These are phyloP conservation scores for Halichoeres trimaculatus DNA, from an alignment of 2,113 vertebrate species.

Conservation along the genomic window DNA sequence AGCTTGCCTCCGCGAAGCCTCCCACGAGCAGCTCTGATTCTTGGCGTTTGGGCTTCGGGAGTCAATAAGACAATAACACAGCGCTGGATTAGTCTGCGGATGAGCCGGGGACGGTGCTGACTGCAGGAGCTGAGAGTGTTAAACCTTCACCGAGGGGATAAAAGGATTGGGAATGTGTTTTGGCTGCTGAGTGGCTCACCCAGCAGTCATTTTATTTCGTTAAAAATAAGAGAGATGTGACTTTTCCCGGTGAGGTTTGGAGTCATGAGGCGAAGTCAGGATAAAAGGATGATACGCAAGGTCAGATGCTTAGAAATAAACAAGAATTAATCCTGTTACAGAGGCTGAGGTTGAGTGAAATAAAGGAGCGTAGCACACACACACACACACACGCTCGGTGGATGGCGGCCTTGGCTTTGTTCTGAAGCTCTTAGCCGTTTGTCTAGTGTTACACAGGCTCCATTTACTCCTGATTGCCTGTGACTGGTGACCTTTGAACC, in stretches of 20 bases:
- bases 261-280: slow-evolving; percentile 20
- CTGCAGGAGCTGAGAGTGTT: slow-evolving; percentile 51
- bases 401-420: slow-evolving; percentile 76
- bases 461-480: slow-evolving; percentile 84
- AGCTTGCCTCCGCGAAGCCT: slow-evolving; percentile 27
- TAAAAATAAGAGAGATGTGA: slow-evolving; percentile 18
- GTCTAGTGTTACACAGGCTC: slow-evolving; percentile 79
- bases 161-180: slow-evolving; percentile 55
- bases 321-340: slow-evolving; percentile 74
- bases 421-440: slow-evolving; percentile 77
- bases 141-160: slow-evolving; percentile 55
- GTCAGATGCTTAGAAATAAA: slow-evolving; percentile 72
- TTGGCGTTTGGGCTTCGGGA: slow-evolving; percentile 21
- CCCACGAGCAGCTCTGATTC: slow-evolving; percentile 47
- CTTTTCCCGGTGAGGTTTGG: slow-evolving; percentile 22
- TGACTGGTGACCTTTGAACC: slow-evolving; percentile 80
- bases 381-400: slow-evolving; percentile 2
- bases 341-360: slow-evolving; percentile 59
- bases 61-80: slow-evolving; percentile 60
- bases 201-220: slow-evolving; percentile 33
- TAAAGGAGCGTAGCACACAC: slow-evolving; percentile 35
- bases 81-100: slow-evolving; percentile 57
- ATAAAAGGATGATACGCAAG: slow-evolving; percentile 62
- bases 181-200: slow-evolving; percentile 30
- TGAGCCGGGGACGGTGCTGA: slow-evolving; percentile 41